Conservation (phyloP, 2,113 vertebrate species). For the Micromys minutus region DNA sequence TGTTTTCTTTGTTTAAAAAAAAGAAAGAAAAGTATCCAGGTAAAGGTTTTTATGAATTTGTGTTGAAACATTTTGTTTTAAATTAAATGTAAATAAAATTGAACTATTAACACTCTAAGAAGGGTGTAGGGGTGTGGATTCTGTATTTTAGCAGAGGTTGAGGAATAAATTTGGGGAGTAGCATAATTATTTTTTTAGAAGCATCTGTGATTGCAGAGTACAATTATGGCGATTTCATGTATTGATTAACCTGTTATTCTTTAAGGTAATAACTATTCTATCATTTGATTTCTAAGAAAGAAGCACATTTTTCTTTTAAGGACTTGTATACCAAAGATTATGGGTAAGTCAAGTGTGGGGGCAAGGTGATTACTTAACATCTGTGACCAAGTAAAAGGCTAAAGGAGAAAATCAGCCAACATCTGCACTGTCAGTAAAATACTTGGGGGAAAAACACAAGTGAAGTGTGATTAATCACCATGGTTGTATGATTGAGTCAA, state of each 20-base stretch:
- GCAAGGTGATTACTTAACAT: conserved; percentile 91
- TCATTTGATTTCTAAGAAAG: conserved; percentile 82
- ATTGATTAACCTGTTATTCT: conserved; percentile 80
- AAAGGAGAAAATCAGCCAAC: conserved; percentile 88
- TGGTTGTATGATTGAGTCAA: conserved; percentile 92
- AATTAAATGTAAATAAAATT: conserved; percentile 68
- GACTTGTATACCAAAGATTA: conserved; percentile 80
- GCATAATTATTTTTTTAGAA: conserved; percentile 71
- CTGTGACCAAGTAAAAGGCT: conserved; percentile 90
- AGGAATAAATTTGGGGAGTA: conserved; percentile 73
- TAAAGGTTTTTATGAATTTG: conserved; percentile 63
- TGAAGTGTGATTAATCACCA: conserved; percentile 92
- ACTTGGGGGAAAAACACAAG: conserved; percentile 89
- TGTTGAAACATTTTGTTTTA: conserved; percentile 68
- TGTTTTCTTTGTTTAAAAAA: too few relatives aligned
- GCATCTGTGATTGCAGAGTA: conserved; percentile 78
- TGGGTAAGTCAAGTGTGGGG: conserved; percentile 86
- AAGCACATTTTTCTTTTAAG: conserved; percentile 84
- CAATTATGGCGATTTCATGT: conserved; percentile 79
- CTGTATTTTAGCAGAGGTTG: conserved; percentile 72
- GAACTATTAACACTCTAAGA: conserved; percentile 63
- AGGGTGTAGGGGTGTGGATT: conserved; percentile 15
- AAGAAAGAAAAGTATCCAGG: conserved; percentile 65
- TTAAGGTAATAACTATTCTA: conserved; percentile 82
- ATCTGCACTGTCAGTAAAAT: conserved; percentile 90